phyloP scores from a whole-genome alignment of 2,113 vertebrate species.

The Semnopithecus entellus region DNA sequence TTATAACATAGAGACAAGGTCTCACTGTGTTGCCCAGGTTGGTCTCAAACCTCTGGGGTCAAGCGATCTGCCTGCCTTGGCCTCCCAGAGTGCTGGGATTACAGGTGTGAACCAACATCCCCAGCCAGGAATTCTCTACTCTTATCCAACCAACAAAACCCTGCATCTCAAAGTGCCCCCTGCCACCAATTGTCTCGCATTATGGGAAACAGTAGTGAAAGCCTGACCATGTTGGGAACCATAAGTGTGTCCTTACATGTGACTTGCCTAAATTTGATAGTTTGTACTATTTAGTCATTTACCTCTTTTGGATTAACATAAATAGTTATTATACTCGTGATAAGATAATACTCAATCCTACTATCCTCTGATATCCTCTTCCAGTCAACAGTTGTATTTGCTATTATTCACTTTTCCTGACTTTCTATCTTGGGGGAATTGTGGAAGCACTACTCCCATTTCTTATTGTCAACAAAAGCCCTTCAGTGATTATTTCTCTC shows the following conservation, averaged over 20 bases:
- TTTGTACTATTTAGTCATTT: not conserved
- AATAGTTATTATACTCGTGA: not conserved
- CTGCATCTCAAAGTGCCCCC: not conserved
- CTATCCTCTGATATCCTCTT: not conserved
- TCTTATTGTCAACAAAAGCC: not conserved
- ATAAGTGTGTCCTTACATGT: fast-evolving
- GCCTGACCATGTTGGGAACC: not conserved
- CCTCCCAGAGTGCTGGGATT: too few species aligned
- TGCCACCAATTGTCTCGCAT: not conserved
- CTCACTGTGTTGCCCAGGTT: too few species aligned
- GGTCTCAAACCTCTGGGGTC: too few species aligned
- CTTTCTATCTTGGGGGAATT: not conserved
- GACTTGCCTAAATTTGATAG: not conserved
- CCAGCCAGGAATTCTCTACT: too few species aligned
- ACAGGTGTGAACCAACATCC: too few species aligned
- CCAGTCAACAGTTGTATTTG: not conserved
- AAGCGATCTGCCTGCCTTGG: too few species aligned
- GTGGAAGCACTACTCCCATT: not conserved
- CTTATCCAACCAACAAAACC: not conserved
- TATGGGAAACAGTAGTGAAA: not conserved
- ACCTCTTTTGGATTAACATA: not conserved
- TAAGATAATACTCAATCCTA: not conserved
- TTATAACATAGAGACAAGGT: too few species aligned
- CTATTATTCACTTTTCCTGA: not conserved
- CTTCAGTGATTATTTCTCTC: not conserved